Evolutionary conservation across 2,797 vertebrate species (phyloP).

Genomic region (Orientallactaga sibirica): DNA sequence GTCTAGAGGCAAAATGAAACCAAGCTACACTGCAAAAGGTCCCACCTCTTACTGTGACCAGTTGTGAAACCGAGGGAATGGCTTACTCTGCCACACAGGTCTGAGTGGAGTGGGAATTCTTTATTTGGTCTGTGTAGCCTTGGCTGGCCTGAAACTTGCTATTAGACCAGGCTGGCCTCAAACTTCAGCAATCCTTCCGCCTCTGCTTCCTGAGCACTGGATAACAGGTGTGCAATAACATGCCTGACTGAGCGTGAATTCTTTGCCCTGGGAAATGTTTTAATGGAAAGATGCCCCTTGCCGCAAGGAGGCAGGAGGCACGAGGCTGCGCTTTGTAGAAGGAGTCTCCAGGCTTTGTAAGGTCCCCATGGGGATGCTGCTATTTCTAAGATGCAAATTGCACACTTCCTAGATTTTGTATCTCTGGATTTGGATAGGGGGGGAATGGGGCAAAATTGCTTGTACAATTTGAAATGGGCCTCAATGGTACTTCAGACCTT

Average conservation of each 20-base stretch:
- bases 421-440: constrained; percentile 87
- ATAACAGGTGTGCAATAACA: background rate
- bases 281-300: constrained; percentile 75
- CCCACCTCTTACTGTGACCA: constrained; percentile 60
- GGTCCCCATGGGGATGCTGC: constrained; percentile 89
- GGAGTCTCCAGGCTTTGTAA: constrained; percentile 81
- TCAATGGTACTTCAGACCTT: constrained; percentile 86
- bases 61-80: background rate
- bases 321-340: background rate
- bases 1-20: constrained; percentile 83
- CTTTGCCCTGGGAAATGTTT: constrained; percentile 81
- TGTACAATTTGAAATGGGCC: constrained; percentile 88
- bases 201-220: background rate
- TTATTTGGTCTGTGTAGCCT: constrained; percentile 15
- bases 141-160: background rate
- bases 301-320: constrained; percentile 75
- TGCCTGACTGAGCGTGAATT: constrained; percentile 2
- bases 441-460: constrained; percentile 85
- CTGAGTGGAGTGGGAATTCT: constrained; percentile 69
- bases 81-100: background rate
- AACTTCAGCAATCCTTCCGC: background rate
- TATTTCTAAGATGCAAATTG: constrained; percentile 91
- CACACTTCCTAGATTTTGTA: constrained; percentile 91
- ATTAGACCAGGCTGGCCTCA: background rate
- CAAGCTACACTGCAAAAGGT: constrained; percentile 76